Conservation (phyloP, 2,888 invertebrate species). For the Sminthurides aquaticus region DNA sequence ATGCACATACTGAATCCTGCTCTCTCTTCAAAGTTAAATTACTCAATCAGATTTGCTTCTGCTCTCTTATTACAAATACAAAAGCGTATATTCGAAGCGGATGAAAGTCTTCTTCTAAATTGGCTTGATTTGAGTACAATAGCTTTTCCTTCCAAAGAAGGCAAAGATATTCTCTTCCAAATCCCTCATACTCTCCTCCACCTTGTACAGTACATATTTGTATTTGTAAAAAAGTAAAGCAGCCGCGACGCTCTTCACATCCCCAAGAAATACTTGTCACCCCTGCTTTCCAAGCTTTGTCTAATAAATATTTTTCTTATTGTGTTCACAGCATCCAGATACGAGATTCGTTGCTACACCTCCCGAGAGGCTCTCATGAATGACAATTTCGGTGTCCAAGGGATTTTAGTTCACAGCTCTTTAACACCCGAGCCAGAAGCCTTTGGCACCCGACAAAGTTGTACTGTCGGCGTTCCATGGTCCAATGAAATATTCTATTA, state of each 20-base stretch:
- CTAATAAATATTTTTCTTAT: background rate
- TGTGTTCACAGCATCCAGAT: constrained; percentile 37
- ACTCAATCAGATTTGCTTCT: background rate
- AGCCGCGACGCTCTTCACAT: background rate
- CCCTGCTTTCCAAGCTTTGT: background rate
- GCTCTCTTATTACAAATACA: no score
- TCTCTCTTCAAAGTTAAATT: constrained; percentile 30
- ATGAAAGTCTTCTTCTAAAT: background rate
- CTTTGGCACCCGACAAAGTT: constrained; percentile 43
- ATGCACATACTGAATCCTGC: constrained; percentile 1
- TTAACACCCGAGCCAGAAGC: constrained; percentile 43
- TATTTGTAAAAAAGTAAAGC: background rate
- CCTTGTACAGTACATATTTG: no score
- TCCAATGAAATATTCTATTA: constrained; percentile 45
- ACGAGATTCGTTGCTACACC: constrained; percentile 45
- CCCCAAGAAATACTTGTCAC: background rate
- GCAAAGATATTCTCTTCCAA: no score
- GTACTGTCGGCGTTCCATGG: constrained; percentile 44
- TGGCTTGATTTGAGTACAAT: constrained; percentile 7
- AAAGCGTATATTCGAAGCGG: background rate
- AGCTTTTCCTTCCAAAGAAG: background rate
- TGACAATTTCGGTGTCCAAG: constrained; percentile 43
- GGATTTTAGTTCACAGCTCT: constrained; percentile 43
- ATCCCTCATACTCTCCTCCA: no score
- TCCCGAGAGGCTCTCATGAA: constrained; percentile 43